These are phyloP conservation scores for Hylaeus anthracinus DNA, from an alignment of 1,140 invertebrate species.

Conservation along the genomic window DNA sequence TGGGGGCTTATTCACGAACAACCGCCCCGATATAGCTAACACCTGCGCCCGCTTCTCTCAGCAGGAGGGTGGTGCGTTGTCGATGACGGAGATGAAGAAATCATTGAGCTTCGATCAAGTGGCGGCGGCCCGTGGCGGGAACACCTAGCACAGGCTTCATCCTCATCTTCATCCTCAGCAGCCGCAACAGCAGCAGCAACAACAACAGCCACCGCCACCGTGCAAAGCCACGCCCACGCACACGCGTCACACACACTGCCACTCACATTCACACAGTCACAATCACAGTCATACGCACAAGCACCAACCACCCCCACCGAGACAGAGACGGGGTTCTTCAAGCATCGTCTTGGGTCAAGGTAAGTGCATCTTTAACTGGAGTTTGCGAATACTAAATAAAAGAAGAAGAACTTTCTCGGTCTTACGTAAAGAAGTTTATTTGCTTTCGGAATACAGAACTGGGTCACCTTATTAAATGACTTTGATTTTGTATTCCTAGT, in stretches of 20 bases:
- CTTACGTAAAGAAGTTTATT: no score
- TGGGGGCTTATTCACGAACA: neutral
- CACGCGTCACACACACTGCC: constrained; percentile 79
- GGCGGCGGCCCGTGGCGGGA: constrained; percentile 74
- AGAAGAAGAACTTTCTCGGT: no score
- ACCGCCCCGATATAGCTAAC: constrained; percentile 60
- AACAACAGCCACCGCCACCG: constrained; percentile 65
- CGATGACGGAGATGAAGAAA: constrained; percentile 84
- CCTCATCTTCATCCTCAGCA: constrained; percentile 72
- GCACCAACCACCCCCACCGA: constrained; percentile 73
- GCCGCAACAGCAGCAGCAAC: constrained; percentile 57
- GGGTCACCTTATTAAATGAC: no score
- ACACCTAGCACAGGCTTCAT: constrained; percentile 80
- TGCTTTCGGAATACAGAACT: no score
- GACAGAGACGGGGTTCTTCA: constrained; percentile 77
- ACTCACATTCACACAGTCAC: constrained; percentile 79
- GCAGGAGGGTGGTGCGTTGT: constrained; percentile 83
- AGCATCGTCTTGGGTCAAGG: constrained; percentile 79
- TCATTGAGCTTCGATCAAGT: constrained; percentile 83
- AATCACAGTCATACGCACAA: constrained; percentile 80
- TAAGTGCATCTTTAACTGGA: constrained; percentile 15
- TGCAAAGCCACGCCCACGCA: constrained; percentile 77
- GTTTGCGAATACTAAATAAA: no score
- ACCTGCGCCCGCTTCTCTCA: constrained; percentile 58
- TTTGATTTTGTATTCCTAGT: no score